Evolutionary conservation across 2,113 vertebrate species (phyloP).

Genomic region (Taxidea taxus): DNA sequence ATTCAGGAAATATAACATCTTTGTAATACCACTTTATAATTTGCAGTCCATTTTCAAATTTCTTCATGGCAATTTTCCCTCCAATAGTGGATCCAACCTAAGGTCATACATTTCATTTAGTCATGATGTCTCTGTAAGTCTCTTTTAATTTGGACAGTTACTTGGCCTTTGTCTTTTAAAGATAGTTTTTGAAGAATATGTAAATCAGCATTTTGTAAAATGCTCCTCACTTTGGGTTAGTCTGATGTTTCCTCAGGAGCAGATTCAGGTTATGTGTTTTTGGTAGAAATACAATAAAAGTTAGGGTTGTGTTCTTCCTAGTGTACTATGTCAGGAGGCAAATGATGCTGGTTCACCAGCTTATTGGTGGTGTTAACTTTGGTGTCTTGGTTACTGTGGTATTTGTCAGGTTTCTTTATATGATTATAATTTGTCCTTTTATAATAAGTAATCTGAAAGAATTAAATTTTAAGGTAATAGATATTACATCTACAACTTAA

Average conservation of each 20-base stretch:
- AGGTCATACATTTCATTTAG: background rate
- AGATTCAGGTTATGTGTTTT: background rate
- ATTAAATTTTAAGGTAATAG: background rate
- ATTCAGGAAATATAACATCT: background rate
- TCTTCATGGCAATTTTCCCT: background rate
- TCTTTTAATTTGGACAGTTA: background rate
- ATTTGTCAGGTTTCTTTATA: background rate
- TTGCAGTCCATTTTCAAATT: background rate
- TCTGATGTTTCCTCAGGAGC: background rate
- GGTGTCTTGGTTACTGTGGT: background rate
- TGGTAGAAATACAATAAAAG: background rate
- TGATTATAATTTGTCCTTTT: conserved; percentile 12
- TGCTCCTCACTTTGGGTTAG: background rate
- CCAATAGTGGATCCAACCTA: background rate
- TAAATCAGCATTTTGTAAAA: background rate
- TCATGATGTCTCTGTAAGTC: background rate
- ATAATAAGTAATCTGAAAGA: conserved; percentile 1
- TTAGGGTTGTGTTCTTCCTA: background rate
- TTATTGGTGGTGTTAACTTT: background rate
- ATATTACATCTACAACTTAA: background rate
- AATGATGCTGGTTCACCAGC: background rate
- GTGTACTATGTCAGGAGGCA: background rate
- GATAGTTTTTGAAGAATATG: background rate
- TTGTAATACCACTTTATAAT: background rate
- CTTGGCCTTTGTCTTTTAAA: background rate